A percentile compares a stretch with the other conserved stretches of the same genome.
Conservation (phyloP, 2,888 invertebrate genomes). For the Hipparchia sbordonii region DNA sequence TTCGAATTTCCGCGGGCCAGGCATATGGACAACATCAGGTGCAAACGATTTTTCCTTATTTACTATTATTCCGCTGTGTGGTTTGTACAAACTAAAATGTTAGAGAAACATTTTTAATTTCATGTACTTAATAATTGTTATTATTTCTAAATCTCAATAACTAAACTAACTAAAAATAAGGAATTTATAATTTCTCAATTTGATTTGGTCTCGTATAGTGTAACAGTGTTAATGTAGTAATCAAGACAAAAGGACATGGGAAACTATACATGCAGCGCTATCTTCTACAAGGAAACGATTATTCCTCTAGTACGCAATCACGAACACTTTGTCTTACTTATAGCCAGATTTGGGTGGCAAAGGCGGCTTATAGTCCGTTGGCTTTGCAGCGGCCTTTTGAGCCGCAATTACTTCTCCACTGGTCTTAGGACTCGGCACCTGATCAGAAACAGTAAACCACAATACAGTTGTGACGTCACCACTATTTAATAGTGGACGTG, state of each 20-base stretch:
- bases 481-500: too few species aligned
- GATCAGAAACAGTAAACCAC: constrained; percentile 5
- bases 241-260: too few species aligned
- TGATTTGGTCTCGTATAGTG: too few species aligned
- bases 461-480: too few species aligned
- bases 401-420: constrained; percentile 68
- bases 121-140: neutral
- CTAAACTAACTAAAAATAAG: too few species aligned
- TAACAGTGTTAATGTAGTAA: too few species aligned
- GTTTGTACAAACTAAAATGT: constrained; percentile 63
- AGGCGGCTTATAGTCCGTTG: constrained; percentile 59
- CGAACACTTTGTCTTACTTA: constrained; percentile 52
- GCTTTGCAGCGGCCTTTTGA: constrained; percentile 57
- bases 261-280: too few species aligned
- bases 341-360: constrained; percentile 65
- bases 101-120: neutral
- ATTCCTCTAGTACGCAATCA: neutral
- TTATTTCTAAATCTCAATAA: too few species aligned
- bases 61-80: constrained; percentile 71
- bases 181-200: too few species aligned
- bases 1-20: constrained; percentile 52
- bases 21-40: constrained; percentile 61
- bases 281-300: too few species aligned
- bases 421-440: constrained; percentile 70
- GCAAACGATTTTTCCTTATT: constrained; percentile 62